Conservation (phyloP, 2,888 invertebrate genomes). For the Polia nebulosa region DNA sequence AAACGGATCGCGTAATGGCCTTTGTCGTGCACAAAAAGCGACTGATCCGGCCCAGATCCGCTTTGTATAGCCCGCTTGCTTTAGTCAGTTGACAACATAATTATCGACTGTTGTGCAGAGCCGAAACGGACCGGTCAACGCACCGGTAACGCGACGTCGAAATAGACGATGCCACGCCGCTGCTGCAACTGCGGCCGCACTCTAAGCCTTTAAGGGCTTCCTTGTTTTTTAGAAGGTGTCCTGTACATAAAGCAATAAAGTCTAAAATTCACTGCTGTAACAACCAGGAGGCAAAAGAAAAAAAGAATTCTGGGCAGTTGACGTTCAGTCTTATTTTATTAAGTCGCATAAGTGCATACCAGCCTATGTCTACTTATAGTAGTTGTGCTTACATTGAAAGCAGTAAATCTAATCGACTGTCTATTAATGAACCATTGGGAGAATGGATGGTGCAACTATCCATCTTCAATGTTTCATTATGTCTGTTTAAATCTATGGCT, state of each 20-base stretch:
- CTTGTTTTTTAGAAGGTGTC: slow-evolving; percentile 52
- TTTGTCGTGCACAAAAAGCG: slow-evolving; percentile 89
- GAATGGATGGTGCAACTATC: slow-evolving; percentile 59
- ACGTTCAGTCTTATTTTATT: slow-evolving; percentile 58
- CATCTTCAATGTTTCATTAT: slow-evolving; percentile 54
- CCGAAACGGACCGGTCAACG: slow-evolving; percentile 82
- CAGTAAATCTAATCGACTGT: slow-evolving; percentile 61
- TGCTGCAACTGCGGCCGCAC: slow-evolving; percentile 49
- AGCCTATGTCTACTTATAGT: slow-evolving; percentile 39
- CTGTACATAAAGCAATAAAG: slow-evolving; percentile 48
- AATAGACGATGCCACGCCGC: slow-evolving; percentile 72
- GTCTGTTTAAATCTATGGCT: slow-evolving; percentile 47
- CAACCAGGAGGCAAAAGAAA: slow-evolving; percentile 40
- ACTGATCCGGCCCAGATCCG: slow-evolving; percentile 86
- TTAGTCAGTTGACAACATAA: slow-evolving; percentile 88
- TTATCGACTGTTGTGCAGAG: slow-evolving; percentile 82
- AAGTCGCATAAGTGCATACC: slow-evolving; percentile 45
- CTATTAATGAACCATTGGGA: slow-evolving; percentile 61
- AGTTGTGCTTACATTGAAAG: slow-evolving; percentile 46
- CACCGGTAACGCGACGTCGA: slow-evolving; percentile 72
- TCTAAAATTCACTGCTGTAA: slow-evolving; percentile 37
- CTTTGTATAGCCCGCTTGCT: slow-evolving; percentile 87
- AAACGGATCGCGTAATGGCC: slow-evolving; percentile 88
- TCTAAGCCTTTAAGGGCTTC: slow-evolving; percentile 71
- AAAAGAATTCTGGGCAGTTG: slow-evolving; percentile 55